phyloP scores from a whole-genome alignment of 2,797 vertebrate genomes.

The Pseudochirops corinnae region DNA sequence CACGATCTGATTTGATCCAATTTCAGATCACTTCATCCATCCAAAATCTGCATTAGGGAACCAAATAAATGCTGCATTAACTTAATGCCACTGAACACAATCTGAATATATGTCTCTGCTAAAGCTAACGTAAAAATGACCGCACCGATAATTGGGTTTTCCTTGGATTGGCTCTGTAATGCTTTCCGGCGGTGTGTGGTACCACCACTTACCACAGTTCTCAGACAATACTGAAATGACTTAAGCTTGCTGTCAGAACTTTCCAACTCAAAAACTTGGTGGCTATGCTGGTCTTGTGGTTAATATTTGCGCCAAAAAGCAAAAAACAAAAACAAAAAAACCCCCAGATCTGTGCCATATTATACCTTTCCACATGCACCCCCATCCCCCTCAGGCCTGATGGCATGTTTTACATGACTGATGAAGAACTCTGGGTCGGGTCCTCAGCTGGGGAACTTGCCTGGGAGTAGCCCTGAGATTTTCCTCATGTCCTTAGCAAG shows the following conservation, averaged over 20 bases:
- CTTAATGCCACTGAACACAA: neutral
- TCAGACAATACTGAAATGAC: rapidly evolving
- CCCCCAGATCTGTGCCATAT: neutral
- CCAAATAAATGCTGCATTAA: neutral
- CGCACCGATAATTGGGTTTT: neutral
- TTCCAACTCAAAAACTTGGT: rapidly evolving
- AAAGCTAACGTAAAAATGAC: neutral
- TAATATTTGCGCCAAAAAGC: rapidly evolving
- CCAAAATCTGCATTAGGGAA: neutral
- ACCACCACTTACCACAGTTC: neutral
- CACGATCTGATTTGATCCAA: neutral
- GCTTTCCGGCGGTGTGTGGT: neutral
- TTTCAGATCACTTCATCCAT: slow-evolving; percentile 18
- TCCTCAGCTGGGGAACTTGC: neutral
- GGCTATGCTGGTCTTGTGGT: rapidly evolving
- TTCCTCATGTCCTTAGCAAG: rapidly evolving
- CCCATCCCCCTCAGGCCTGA: rapidly evolving
- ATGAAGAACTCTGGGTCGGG: rapidly evolving
- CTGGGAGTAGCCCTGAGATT: neutral
- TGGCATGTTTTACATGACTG: neutral
- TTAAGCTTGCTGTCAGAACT: neutral
- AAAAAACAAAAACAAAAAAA: neutral
- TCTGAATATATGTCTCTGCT: neutral
- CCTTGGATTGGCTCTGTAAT: neutral
- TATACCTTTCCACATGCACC: neutral